Conservation (phyloP, 2,113 vertebrate species). For the Cyprinodon variegatus region DNA sequence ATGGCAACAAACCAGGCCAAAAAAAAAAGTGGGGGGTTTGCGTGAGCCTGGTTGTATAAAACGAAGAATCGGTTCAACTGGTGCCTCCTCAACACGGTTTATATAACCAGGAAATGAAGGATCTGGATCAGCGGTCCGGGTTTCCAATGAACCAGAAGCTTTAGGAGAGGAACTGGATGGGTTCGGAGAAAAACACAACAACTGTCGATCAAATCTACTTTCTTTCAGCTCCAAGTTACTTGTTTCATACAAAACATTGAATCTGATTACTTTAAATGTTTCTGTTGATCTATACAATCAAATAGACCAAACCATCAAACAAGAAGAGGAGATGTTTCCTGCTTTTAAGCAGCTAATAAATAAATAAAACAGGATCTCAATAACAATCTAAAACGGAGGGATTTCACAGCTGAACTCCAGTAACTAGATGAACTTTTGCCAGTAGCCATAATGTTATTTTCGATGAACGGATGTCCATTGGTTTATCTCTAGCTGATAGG, state of each 20-base stretch:
- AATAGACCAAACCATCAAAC: background rate
- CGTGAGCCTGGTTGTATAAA: background rate
- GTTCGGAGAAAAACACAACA: too few relatives aligned
- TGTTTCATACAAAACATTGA: background rate
- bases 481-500: background rate
- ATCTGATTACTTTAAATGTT: background rate
- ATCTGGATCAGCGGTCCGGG: background rate
- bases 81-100: background rate
- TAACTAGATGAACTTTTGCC: background rate
- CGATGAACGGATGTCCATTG: background rate
- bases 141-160: too few relatives aligned
- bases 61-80: background rate
- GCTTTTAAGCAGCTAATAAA: background rate
- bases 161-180: background rate
- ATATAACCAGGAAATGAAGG: background rate
- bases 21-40: background rate
- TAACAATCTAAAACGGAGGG: background rate
- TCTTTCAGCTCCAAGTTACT: background rate
- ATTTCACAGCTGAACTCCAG: background rate
- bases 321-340: background rate
- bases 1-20: slow-evolving; percentile 21
- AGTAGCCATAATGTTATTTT: background rate
- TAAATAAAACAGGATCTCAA: background rate
- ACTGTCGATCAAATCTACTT: background rate
- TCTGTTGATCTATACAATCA: background rate